Base-by-base conservation (phyloP, 92 coral and sea anemone genomes). In the Montipora capitata region DNA sequence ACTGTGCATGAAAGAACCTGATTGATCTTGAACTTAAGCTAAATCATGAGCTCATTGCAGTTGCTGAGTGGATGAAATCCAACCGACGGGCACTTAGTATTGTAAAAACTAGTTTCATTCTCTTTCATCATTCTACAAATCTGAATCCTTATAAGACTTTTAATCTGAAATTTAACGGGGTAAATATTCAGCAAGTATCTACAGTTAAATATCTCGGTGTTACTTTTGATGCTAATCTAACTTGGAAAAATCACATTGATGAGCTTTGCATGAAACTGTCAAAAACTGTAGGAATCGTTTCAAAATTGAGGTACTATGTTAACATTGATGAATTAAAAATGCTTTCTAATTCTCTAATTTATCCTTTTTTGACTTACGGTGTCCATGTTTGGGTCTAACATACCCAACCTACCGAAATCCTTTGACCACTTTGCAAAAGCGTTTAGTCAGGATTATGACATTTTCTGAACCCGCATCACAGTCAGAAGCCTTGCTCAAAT, bases 271-370 rank as follows among this genome's bases (percentile, higher is more conserved):
- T 54, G 9, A 78, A 78, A 78, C 51, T 58, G 11, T 18, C 45
- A 40, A 68, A 68, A 17, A 68, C 73, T 68, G 73, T 68, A 17
- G 27, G 73, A 27, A 68, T 14, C 11, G 0, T 68, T 18, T 68
- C 73, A 27, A 68, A 68, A 68, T 18, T 68, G 45, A 27, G 73
- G 73, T 59, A 68, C 73, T 68, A 68, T 68, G 73, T 68, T 14
- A 68, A 68, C 45, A 40, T 68, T 68, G 41, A 65, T 65, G 17
- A 2, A 65, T 27, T 65, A 12, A 65, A 8, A 1, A 15, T 65
- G 70, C 70, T 65, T 65, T 65, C 13, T 27, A 27, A 52, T 52
- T 52, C 59, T 8, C 9, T 52, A 52, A 8, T 52, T 13, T 52
- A 52, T 13, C 59, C 59, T 13, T 65, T 65, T 27, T 27, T 65